A percentile compares a stretch with the other conserved stretches of the same genome.
Conservation (phyloP, 2,888 invertebrate species). For the Mactromeris polynyma region DNA sequence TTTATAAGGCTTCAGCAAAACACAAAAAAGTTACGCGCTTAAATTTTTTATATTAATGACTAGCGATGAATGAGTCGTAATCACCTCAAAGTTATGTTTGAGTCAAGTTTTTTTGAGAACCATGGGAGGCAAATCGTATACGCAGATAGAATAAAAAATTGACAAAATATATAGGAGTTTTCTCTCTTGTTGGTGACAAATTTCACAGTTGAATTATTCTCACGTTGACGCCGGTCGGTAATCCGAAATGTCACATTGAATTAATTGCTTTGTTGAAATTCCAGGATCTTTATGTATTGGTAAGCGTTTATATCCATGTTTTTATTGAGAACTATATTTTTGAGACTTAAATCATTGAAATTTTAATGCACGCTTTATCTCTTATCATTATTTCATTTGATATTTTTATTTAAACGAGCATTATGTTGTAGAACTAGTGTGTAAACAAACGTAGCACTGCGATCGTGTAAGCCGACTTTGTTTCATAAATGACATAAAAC, state of each 20-base stretch:
- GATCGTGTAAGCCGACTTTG: background rate
- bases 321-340: background rate
- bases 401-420: too few relatives aligned
- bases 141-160: background rate
- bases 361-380: too few relatives aligned
- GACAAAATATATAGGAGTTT: background rate
- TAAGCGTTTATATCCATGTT: background rate
- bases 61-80: too few relatives aligned
- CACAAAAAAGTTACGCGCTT: too few relatives aligned
- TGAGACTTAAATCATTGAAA: background rate
- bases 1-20: too few relatives aligned
- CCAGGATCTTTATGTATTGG: background rate
- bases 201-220: background rate
- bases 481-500: too few relatives aligned
- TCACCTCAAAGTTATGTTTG: too few relatives aligned
- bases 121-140: background rate
- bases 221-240: conserved; percentile 15
- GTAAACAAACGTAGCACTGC: background rate
- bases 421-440: background rate
- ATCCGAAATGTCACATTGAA: conserved; percentile 23
- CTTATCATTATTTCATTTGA: too few relatives aligned
- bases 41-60: too few relatives aligned
- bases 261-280: conserved; percentile 16
- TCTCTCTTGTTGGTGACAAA: background rate
- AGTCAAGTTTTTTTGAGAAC: too few relatives aligned